Conservation (phyloP, 1,140 invertebrate genomes). For the Nomia melanderi region DNA sequence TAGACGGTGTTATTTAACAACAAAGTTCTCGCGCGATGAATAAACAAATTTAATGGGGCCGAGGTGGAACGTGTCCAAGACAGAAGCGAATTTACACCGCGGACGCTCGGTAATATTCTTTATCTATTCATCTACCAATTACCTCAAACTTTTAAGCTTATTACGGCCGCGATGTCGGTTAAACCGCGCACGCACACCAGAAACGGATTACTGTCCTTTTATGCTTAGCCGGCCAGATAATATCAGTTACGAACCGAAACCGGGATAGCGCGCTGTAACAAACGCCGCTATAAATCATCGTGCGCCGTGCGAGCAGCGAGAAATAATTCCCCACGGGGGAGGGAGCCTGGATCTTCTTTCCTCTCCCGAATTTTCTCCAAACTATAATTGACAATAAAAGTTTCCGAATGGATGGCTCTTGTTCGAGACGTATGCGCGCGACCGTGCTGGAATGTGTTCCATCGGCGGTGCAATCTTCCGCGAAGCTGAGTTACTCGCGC, state of each 20-base stretch:
- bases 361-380: background rate
- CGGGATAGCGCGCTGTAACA: background rate
- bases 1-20: background rate
- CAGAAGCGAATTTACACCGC: background rate
- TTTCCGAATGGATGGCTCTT: no score
- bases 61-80: background rate
- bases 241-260: slow-evolving; percentile 27
- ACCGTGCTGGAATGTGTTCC: no score
- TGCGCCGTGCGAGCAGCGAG: background rate
- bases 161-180: slow-evolving; percentile 3
- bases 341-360: background rate
- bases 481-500: no score
- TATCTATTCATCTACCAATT: slow-evolving; percentile 21
- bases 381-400: slow-evolving; percentile 37
- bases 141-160: slow-evolving; percentile 29
- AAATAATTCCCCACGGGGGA: background rate
- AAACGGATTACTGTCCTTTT: slow-evolving; percentile 33
- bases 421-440: background rate
- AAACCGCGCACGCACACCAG: background rate
- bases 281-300: slow-evolving; percentile 23
- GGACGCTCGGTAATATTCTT: slow-evolving; percentile 12
- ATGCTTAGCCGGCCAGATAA: slow-evolving; percentile 28
- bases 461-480: no score
- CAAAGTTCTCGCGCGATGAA: background rate
- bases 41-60: background rate